Percentiles rank a stretch among this genome's conserved stretches.
These are phyloP conservation scores for Erpetoichthys calabaricus DNA, from an alignment of 2,797 vertebrate species.

Conservation along the genomic window DNA sequence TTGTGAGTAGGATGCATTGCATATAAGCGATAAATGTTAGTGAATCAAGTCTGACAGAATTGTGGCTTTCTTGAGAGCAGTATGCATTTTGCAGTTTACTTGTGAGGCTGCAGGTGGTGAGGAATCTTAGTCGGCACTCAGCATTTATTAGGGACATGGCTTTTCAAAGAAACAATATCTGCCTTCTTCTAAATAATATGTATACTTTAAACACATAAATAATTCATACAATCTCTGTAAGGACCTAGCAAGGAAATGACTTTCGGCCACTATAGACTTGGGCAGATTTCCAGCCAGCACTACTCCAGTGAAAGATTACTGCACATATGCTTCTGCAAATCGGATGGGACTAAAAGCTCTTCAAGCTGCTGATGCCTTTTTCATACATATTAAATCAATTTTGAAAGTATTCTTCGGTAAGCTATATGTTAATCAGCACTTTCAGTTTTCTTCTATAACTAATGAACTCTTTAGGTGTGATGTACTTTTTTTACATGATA, in stretches of 20 bases:
- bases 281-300: not conserved
- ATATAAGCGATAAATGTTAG: too few species aligned
- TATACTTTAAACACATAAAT: slow-evolving; percentile 36
- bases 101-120: slow-evolving; percentile 4
- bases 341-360: not conserved
- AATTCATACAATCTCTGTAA: slow-evolving; percentile 30
- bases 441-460: too few species aligned
- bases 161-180: slow-evolving; percentile 37
- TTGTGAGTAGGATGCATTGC: too few species aligned
- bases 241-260: not conserved
- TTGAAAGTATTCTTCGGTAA: not conserved
- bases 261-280: not conserved
- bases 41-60: too few species aligned
- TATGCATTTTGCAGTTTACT: slow-evolving; percentile 29
- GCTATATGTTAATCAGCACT: too few species aligned
- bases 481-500: too few species aligned
- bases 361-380: too few species aligned
- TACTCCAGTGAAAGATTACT: not conserved
- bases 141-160: slow-evolving; percentile 34
- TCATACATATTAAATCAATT: not conserved
- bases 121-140: slow-evolving; percentile 18
- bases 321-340: slow-evolving; percentile 1
- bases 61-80: slow-evolving; percentile 18
- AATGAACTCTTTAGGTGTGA: too few species aligned
- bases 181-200: slow-evolving; percentile 33